These are phyloP conservation scores for Drosophila littoralis DNA, from an alignment of 1,140 invertebrate genomes.

Conservation along the genomic window DNA sequence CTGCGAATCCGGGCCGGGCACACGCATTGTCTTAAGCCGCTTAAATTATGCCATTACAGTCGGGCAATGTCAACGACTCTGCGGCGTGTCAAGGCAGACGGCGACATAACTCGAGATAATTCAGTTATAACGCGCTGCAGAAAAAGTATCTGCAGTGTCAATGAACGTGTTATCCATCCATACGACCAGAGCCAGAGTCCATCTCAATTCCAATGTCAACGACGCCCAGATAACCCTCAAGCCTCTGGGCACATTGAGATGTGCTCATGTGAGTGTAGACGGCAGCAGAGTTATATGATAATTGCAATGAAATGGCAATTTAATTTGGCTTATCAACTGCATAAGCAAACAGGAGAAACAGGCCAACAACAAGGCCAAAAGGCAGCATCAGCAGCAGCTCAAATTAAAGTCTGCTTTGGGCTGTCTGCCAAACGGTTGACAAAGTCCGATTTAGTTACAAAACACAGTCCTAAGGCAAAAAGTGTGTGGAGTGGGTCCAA, in stretches of 20 bases:
- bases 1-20: constrained; percentile 6
- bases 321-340: constrained; percentile 62
- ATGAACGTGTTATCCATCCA: constrained; percentile 67
- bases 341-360: constrained; percentile 14
- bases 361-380: background rate
- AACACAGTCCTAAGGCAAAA: background rate
- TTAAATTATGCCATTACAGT: constrained; percentile 63
- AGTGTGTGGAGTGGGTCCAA: background rate
- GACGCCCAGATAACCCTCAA: constrained; percentile 49
- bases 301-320: constrained; percentile 61
- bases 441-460: constrained; percentile 16
- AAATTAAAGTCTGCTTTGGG: constrained; percentile 33
- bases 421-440: constrained; percentile 31
- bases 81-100: constrained; percentile 38
- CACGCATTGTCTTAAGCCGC: constrained; percentile 60
- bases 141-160: constrained; percentile 45
- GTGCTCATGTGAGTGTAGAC: background rate
- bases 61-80: constrained; percentile 64
- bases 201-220: constrained; percentile 26
- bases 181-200: constrained; percentile 31
- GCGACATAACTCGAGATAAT: constrained; percentile 72
- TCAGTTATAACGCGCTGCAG: constrained; percentile 63
- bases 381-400: constrained; percentile 4
- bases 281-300: constrained; percentile 50
- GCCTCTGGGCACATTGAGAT: constrained; percentile 1